Evolutionary conservation across 2,888 invertebrate genomes (phyloP), one percentile per base, ranked within the genome.

Genomic region (Macrophya annulata): DNA sequence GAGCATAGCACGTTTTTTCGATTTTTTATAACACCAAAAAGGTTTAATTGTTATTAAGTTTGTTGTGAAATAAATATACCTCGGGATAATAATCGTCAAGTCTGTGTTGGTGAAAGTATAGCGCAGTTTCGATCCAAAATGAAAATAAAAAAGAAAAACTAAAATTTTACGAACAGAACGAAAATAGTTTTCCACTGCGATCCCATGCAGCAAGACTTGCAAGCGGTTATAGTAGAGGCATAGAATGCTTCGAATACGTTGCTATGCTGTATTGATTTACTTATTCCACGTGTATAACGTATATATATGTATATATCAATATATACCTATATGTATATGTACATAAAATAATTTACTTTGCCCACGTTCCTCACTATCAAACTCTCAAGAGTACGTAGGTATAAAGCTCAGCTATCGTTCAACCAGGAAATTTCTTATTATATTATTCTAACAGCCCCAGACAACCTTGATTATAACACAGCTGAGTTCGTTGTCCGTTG

Each of bases 241-340:
- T 68, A 68, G 31, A 68, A 37, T 68, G 15, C 68, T 68, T 25
- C 8, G 37, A 68, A 6, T 68, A 37, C 68, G 68, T 68, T 68
- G 68, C 68, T 68, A 68, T 68, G 68, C 68, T 37, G 68, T 68
- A 68, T 68, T 68, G 68, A 68, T 68, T 68, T 68, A 68, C 31
- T 68, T 68, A 68, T 37, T 68, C 68, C 68, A 68, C 68, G 68
- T 68, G 68, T 68, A 25, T 21, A 25, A 9, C 55, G 21, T 62
- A 9, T 21, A 21, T 12, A 21, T 25, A n/a, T 8, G 8, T 55
- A 55, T n/a, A n/a, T 15, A 48, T 1, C 48, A 48, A 12, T 48
- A 48, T 12, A 48, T 48, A 9, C 48, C 48, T 4, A 55, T 12
- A 12, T 48, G 1, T 12, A 59, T 25, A 62, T 62, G 25, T 62